Percentiles rank a stretch among this genome's conserved stretches.
phyloP scores from a whole-genome alignment of 2,888 invertebrate genomes.

The Hydrotaea cyrtoneurina region DNA sequence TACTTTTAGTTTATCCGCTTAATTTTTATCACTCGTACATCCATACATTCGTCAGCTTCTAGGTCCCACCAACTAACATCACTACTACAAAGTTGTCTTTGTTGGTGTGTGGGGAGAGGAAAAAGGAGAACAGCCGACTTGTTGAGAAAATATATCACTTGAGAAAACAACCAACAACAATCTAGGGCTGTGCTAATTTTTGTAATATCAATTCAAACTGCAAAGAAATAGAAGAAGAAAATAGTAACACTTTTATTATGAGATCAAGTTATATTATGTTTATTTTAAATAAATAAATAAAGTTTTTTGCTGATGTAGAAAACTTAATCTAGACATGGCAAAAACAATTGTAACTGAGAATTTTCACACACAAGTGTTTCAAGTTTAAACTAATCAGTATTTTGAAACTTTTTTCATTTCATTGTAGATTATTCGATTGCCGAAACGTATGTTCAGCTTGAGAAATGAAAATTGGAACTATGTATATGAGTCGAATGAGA shows the following conservation, averaged over 20 bases:
- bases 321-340: background rate
- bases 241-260: background rate
- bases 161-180: slow-evolving; percentile 11
- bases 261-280: slow-evolving; percentile 28
- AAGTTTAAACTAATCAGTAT: too few species aligned
- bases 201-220: slow-evolving; percentile 35
- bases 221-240: slow-evolving; percentile 14
- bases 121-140: background rate
- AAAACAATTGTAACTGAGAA: background rate
- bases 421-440: background rate
- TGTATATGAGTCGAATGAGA: too few species aligned
- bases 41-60: background rate
- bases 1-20: slow-evolving; percentile 5
- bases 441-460: too few species aligned
- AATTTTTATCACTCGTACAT: slow-evolving; percentile 17
- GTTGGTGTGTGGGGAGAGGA: background rate
- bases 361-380: background rate
- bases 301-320: background rate
- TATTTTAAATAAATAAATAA: background rate
- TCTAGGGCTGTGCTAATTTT: background rate
- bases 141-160: background rate
- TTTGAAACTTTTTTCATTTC: background rate
- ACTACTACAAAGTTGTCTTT: background rate
- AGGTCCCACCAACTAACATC: background rate
- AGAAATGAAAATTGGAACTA: too few species aligned